Evolutionary conservation across 2,888 invertebrate species (phyloP), one percentile per base, ranked within the genome.

Genomic region (Caenorhabditis auriculariae): DNA sequence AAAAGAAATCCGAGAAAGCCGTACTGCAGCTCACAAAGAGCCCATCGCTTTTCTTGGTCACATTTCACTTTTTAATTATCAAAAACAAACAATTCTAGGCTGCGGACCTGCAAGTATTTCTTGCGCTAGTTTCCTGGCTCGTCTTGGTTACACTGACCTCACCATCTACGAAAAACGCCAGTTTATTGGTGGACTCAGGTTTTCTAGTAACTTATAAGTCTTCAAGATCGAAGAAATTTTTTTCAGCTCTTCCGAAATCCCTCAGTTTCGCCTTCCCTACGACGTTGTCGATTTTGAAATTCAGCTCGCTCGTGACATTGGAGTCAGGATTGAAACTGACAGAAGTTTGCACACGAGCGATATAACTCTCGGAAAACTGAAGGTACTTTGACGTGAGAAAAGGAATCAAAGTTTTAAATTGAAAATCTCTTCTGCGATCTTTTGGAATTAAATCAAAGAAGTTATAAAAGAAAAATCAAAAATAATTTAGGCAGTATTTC

Each of bases 51-150:
- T 98, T 27, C 81, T 96, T 6, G 96, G 60, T 54, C 17, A 45
- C 12, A 23, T 15, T 32, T 43, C 26, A n/a, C 6, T 49, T 23
- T 49, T 43, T 4, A 49, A 2, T 7, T 21, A 15, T 49, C 15
- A n/a, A 6, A 21, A 21, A 43, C 27, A 12, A 24, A 35, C 15
- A 1, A 17, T 35, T 57, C 3, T 23, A 57, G 95, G 98, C 0
- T 94, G 93, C 64, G 98, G 98, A 0, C 96, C 98, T 0, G 93
- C 96, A 3, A 92, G 93, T 7, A 86, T 95, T 53, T 94, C 94
- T 9, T 96, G 96, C 81, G 95, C 94, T 1, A 93, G 95, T 17
- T 98, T 92, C 84, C 85, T 98, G 19, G 95, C 90, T 0, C 86
- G 98, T 23, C 85, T 98, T 17, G 98, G 98, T 0, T 98, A 98